Evolutionary conservation across 2,888 invertebrate species (phyloP), one percentile per base, ranked within the genome.

Genomic region (Cyrtodaria siliqua): DNA sequence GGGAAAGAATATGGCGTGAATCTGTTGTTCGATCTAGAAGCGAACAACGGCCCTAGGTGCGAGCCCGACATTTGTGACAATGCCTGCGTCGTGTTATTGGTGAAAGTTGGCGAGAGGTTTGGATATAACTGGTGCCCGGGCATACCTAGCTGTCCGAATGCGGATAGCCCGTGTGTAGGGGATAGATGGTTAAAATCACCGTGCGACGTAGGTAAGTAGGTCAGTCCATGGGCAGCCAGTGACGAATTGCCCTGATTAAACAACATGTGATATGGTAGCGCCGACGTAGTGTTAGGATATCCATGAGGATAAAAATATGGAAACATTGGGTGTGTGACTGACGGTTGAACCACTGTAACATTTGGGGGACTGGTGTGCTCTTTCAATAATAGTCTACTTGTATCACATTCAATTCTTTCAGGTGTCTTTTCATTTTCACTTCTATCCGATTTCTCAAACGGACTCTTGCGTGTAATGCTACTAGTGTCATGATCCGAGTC

Each of bases 251-350:
- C 81, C 49, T 83, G 81, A 50, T 82, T 81, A 64, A 86, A 71
- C 52, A 87, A 74, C 78, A 86, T 84, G 33, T 89, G 89, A 62
- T 90, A 90, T 50, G 89, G 91, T 40, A 90, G 78, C 49, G 59
- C 96, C 95, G 85, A 96, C 55, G 84, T 78, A 12, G 93, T 96
- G 94, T 97, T 98, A 81, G 98, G 94, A 70, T 83, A 84, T 38
- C 97, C 97, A 59, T 96, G 81, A n/a, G 85, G 97, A 93, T 98
- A 98, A 63, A 98, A 95, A 94, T 98, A 98, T 85, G 98, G 98
- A 91, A 98, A 94, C 91, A 97, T 94, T 6, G 97, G 97, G 91
- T 98, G 98, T 55, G 97, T 96, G 53, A 97, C 97, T 3, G 91
- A 89, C 47, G 98, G 98, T 60, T 98, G 98, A 38, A 91, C 85